Percentiles rank a stretch among this genome's conserved stretches.
These are phyloP conservation scores for Drosophila micromelanica DNA, from an alignment of 1,140 invertebrate species.

Conservation along the genomic window DNA sequence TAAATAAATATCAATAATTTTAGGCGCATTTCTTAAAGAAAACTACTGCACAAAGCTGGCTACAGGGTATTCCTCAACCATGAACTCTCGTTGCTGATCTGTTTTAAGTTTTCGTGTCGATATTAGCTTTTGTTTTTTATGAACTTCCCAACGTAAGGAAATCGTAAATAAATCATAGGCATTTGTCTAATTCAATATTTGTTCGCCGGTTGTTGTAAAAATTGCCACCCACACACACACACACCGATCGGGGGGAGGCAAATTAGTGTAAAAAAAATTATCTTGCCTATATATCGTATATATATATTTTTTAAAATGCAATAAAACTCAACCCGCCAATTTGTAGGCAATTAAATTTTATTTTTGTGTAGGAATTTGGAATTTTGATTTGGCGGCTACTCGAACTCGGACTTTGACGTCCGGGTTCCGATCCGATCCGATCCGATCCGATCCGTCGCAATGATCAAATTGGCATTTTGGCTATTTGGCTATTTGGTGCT, in stretches of 20 bases:
- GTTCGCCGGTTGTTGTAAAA: conserved; percentile 58
- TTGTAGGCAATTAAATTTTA: conserved; percentile 80
- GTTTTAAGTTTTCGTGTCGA: neutral
- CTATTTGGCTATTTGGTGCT: neutral
- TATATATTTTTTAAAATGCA: conserved; percentile 61
- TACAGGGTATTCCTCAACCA: neutral
- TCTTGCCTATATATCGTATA: neutral
- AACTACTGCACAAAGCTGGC: neutral
- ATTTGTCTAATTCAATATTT: conserved; percentile 69
- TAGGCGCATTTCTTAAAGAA: neutral
- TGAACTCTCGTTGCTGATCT: neutral
- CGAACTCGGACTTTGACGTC: conserved; percentile 16
- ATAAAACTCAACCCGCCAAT: conserved; percentile 80
- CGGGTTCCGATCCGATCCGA: conserved; percentile 13
- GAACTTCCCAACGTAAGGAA: conserved; percentile 61
- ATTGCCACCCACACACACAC: conserved; percentile 52
- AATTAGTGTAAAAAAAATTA: too few species aligned
- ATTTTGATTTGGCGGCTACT: conserved; percentile 12
- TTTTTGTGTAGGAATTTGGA: conserved; percentile 61
- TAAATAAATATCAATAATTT: too few species aligned
- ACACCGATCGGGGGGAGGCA: too few species aligned
- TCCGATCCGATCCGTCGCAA: conserved; percentile 25
- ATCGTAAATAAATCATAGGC: conserved; percentile 65
- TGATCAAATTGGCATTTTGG: conserved; percentile 47
- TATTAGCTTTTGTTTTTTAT: conserved; percentile 33